Evolutionary conservation across 2,797 vertebrate genomes (phyloP), one percentile per base, ranked within the genome.

Genomic region (Apogon talboti): DNA sequence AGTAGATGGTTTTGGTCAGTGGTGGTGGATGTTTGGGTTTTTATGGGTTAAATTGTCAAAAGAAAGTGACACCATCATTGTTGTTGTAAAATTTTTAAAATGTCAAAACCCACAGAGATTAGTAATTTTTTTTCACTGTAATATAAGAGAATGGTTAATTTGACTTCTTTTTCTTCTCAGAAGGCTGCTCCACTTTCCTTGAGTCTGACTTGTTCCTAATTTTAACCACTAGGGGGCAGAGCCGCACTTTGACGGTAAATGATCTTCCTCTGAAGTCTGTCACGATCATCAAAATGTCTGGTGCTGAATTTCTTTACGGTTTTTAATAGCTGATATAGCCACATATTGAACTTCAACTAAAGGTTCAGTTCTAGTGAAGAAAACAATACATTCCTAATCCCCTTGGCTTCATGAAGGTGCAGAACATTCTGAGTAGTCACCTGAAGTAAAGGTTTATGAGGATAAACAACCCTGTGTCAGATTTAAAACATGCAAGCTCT

Each of bases 161-260:
- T 30, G 15, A 45, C 2, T 7, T 13, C 0, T 15, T 8, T 1
- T 16, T 3, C 5, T 12, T 13, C 42, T 44, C 61, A 43, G 59
- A n/a, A 3, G 38, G 24, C 45, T 30, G 45, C 4, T 6, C 48
- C 19, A 13, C 7, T 16, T 24, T 9, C 13, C 15, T 3, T 14
- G 21, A 47, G 30, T 9, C 4, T 24, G 37, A 5, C 11, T 9
- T 8, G 33, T 54, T 70, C 11, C 77, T 8, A 42, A 6, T 24
- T 78, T 78, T 18, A 69, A 37, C 89, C 90, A 88, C 80, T 44
- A 40, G 88, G 71, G 82, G 90, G 88, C 89, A 89, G 88, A 79
- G 61, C 54, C 14, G 81, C 66, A 76, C 87, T 79, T 68, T 70
- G 15, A 67, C 59, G 49, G 4, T 16, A 6, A 11, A n/a, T 2